Conservation (phyloP, 2,113 vertebrate genomes). For the Trematocara macrostoma region DNA sequence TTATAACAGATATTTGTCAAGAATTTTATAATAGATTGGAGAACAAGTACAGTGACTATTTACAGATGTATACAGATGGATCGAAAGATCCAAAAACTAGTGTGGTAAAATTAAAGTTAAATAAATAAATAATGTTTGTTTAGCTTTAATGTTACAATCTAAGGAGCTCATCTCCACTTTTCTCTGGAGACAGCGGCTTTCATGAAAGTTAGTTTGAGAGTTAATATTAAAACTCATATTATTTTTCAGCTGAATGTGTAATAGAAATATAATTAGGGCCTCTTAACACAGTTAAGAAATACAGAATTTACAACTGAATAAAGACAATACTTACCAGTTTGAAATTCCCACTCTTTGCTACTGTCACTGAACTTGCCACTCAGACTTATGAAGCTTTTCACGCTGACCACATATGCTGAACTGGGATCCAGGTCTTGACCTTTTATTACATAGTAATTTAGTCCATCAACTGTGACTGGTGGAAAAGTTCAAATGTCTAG, state of each 20-base stretch:
- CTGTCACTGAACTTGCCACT: slow-evolving; percentile 33
- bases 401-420: slow-evolving; percentile 45
- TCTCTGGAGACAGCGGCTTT: accelerated
- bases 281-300: background rate
- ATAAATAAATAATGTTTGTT: too few relatives aligned
- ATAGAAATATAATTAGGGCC: accelerated
- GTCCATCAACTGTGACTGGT: accelerated
- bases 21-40: background rate
- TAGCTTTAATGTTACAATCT: background rate
- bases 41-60: background rate
- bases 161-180: background rate
- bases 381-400: accelerated
- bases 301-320: background rate
- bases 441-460: slow-evolving; percentile 6
- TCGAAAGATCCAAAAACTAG: background rate
- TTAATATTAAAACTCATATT: background rate
- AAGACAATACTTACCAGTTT: slow-evolving; percentile 40
- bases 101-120: background rate
- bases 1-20: background rate
- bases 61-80: background rate
- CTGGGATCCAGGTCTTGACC: slow-evolving; percentile 2
- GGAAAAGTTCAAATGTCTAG: accelerated
- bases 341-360: slow-evolving; percentile 49
- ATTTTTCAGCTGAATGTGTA: background rate
- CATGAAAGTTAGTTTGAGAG: background rate